Conservation (phyloP, 2,797 vertebrate species). For the Antennarius maculatus region DNA sequence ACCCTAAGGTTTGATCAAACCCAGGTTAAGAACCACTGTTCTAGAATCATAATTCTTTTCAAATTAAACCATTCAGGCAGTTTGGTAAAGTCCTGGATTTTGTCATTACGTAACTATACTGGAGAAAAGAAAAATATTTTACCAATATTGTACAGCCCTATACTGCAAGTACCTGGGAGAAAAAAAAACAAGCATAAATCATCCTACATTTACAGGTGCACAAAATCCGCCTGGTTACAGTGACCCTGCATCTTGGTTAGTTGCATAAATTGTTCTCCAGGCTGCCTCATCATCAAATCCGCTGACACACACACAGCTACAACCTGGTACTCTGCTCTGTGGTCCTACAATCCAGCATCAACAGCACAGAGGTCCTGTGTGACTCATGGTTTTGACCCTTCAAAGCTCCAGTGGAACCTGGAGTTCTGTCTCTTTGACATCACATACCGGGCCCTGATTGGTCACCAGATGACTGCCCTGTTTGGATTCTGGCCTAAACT, state of each 20-base stretch:
- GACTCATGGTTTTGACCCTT: constrained; percentile 74
- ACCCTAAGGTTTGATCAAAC: no score
- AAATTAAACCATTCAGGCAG: no score
- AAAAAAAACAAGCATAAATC: constrained; percentile 33
- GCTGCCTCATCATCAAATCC: constrained; percentile 34
- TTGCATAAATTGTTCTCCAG: constrained; percentile 24
- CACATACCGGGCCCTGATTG: constrained; percentile 79
- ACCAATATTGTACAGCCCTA: no score
- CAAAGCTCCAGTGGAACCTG: constrained; percentile 59
- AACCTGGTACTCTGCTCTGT: constrained; percentile 26
- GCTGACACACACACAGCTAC: constrained; percentile 36
- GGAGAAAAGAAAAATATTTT: no score
- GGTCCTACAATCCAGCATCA: constrained; percentile 27
- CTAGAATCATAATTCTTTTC: no score
- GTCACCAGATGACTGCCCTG: constrained; percentile 81
- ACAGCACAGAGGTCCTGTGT: constrained; percentile 56
- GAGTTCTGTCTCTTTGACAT: constrained; percentile 72
- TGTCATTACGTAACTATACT: no score
- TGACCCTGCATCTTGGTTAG: constrained; percentile 46
- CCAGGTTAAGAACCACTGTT: no score
- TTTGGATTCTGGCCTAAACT: constrained; percentile 79
- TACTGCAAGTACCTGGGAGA: not conserved
- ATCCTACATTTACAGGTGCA: constrained; percentile 25
- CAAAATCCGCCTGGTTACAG: constrained; percentile 43
- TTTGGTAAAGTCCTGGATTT: no score